Evolutionary conservation across 1,140 invertebrate genomes (phyloP).

Genomic region (Wiebesia pumilae): DNA sequence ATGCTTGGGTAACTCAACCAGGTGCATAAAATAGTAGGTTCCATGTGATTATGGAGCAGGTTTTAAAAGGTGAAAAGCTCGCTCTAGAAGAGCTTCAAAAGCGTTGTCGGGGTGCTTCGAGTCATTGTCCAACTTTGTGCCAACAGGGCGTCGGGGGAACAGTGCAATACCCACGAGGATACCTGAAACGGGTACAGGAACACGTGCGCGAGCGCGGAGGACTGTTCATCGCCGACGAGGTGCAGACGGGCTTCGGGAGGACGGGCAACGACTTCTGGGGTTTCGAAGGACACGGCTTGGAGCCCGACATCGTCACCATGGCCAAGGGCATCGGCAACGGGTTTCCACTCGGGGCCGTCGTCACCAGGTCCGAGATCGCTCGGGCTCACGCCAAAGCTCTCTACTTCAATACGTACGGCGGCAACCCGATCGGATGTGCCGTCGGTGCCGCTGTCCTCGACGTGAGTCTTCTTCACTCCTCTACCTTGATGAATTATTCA

Average conservation of each 20-base stretch:
- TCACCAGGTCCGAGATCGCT: constrained; percentile 92
- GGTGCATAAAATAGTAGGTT: no score
- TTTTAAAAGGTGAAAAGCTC: no score
- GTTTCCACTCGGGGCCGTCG: constrained; percentile 94
- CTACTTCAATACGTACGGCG: constrained; percentile 98
- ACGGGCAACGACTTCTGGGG: constrained; percentile 97
- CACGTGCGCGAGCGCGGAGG: constrained; percentile 87
- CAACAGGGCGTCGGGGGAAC: constrained; percentile 88
- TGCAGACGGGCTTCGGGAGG: constrained; percentile 96
- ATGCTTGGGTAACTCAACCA: no score
- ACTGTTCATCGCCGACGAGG: constrained; percentile 94
- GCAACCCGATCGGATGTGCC: constrained; percentile 92
- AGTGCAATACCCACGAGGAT: constrained; percentile 94
- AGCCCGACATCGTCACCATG: constrained; percentile 94
- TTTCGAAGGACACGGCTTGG: constrained; percentile 89
- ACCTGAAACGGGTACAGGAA: constrained; percentile 88
- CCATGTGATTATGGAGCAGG: no score
- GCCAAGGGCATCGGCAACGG: constrained; percentile 95
- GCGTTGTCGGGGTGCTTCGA: no score
- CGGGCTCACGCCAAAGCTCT: constrained; percentile 82
- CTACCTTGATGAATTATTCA: constrained; percentile 20
- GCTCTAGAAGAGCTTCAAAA: no score
- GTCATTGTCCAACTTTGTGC: no score
- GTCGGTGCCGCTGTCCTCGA: constrained; percentile 93
- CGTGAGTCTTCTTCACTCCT: constrained; percentile 74